Percentiles rank a stretch among this genome's conserved stretches.
These are phyloP conservation scores for Dolichomitus sp. DNA, from an alignment of 2,888 invertebrate species.

Conservation along the genomic window DNA sequence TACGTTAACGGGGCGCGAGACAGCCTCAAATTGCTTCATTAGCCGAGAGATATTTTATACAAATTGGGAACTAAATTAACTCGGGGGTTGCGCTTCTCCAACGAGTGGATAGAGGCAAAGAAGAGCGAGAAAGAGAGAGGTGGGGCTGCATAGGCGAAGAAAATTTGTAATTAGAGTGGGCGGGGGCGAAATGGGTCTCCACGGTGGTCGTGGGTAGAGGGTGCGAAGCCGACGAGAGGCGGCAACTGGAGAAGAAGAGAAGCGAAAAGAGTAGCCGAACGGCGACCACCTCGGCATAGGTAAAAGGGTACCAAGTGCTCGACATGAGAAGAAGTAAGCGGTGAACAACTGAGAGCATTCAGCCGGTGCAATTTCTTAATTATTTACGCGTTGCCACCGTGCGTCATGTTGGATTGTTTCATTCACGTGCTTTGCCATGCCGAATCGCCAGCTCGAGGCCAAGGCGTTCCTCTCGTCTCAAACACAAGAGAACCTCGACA, in stretches of 20 bases:
- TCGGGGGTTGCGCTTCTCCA: constrained; percentile 64
- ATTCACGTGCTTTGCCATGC: constrained; percentile 62
- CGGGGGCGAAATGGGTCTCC: constrained; percentile 62
- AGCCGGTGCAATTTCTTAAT: constrained; percentile 75
- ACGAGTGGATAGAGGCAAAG: constrained; percentile 52
- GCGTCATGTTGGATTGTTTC: constrained; percentile 66
- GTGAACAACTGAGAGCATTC: constrained; percentile 28
- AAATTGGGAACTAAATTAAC: constrained; percentile 85
- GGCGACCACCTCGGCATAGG: constrained; percentile 31
- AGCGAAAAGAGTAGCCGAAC: constrained; percentile 30
- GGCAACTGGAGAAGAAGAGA: constrained; percentile 31
- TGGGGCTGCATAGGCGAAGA: constrained; percentile 62
- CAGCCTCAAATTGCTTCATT: constrained; percentile 86
- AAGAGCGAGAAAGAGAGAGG: constrained; percentile 36
- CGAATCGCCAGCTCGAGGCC: constrained; percentile 69
- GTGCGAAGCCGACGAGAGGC: constrained; percentile 52
- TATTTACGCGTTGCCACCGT: constrained; percentile 75
- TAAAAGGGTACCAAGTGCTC: constrained; percentile 31
- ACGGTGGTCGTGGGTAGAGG: constrained; percentile 56
- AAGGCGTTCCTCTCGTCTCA: constrained; percentile 62
- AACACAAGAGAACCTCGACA: background rate
- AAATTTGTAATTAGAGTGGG: constrained; percentile 70
- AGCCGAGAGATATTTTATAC: constrained; percentile 85
- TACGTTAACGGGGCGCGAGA: constrained; percentile 82
- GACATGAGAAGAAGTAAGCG: constrained; percentile 31